phyloP scores from a whole-genome alignment of 2,888 invertebrate species.

The Antheraea yamamai region DNA sequence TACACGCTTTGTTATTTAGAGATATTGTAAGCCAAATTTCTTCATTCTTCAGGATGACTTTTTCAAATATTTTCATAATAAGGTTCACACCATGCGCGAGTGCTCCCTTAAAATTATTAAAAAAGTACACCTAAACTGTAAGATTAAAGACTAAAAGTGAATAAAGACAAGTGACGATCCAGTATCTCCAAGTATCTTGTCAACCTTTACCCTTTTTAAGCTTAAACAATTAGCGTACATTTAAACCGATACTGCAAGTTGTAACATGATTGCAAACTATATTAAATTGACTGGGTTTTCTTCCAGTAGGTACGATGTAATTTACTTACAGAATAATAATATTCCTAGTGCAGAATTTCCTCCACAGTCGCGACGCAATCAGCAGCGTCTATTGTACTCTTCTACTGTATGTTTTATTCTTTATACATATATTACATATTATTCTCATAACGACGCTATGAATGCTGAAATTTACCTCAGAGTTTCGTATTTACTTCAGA shows the following conservation, averaged over 20 bases:
- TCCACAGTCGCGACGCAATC: constrained; percentile 70
- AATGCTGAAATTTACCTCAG: constrained; percentile 4
- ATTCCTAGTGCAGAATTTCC: constrained; percentile 32
- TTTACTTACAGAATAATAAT: constrained; percentile 24
- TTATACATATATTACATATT: constrained; percentile 26
- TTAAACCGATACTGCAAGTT: constrained; percentile 27
- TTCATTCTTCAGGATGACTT: too few species aligned
- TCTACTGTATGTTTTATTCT: constrained; percentile 28
- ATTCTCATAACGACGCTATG: constrained; percentile 21
- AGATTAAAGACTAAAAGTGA: too few species aligned
- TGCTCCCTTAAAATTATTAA: too few species aligned
- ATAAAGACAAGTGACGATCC: too few species aligned
- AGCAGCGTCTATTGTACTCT: constrained; percentile 55
- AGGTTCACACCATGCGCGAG: too few species aligned
- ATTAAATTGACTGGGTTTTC: constrained; percentile 55
- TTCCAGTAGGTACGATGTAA: constrained; percentile 51
- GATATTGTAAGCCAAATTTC: too few species aligned
- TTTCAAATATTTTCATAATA: too few species aligned
- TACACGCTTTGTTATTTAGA: too few species aligned
- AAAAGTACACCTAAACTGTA: too few species aligned
- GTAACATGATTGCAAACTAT: neutral
- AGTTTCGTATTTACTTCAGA: too few species aligned
- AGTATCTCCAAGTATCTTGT: too few species aligned
- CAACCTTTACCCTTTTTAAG: too few species aligned
- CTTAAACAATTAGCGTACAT: constrained; percentile 16